Evolutionary conservation across 1,140 invertebrate species (phyloP).

Genomic region (Idris sp.): DNA sequence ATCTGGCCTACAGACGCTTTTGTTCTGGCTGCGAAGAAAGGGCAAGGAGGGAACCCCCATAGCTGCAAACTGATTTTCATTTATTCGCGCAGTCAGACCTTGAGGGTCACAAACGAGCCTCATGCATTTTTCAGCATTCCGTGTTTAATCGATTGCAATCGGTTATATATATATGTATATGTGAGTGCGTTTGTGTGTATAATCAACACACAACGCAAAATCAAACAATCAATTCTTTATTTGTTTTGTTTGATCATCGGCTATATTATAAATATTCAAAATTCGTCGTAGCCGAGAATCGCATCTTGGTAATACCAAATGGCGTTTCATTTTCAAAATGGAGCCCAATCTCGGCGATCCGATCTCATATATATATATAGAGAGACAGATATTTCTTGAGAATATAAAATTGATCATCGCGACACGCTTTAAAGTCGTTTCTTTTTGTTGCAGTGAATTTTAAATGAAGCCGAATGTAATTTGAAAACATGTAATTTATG

Average conservation of each 20-base stretch:
- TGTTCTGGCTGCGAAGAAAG: slow-evolving; percentile 55
- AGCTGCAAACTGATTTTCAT: slow-evolving; percentile 59
- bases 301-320: too few species aligned
- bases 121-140: slow-evolving; percentile 62
- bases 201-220: slow-evolving; percentile 22
- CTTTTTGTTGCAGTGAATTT: too few species aligned
- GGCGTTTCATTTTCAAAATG: too few species aligned
- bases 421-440: too few species aligned
- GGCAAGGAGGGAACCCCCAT: slow-evolving; percentile 39
- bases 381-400: too few species aligned
- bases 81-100: slow-evolving; percentile 60
- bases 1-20: slow-evolving; percentile 61
- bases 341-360: too few species aligned
- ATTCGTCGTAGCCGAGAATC: too few species aligned
- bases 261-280: slow-evolving; percentile 3
- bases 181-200: too few species aligned
- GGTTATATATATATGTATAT: too few species aligned
- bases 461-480: slow-evolving; percentile 4
- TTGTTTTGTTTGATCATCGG: neutral
- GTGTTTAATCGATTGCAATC: slow-evolving; percentile 56
- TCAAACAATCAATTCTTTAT: slow-evolving; percentile 7
- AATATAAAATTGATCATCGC: too few species aligned
- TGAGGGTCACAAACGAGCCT: slow-evolving; percentile 59
- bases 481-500: slow-evolving; percentile 19
- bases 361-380: too few species aligned